Base-by-base conservation (phyloP, 2,888 invertebrate genomes). In the Drosophila histrio region DNA sequence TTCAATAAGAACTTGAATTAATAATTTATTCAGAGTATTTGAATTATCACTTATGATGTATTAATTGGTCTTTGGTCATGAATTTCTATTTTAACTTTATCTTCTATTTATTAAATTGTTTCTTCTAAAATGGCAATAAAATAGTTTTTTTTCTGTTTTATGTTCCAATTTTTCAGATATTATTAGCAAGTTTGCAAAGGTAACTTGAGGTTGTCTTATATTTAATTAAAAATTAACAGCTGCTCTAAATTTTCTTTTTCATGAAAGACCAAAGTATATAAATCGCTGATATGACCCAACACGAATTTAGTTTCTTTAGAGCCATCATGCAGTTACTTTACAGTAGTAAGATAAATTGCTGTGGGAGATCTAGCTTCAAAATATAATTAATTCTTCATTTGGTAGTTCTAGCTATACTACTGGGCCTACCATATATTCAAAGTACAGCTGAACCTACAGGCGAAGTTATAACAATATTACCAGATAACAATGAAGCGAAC, bases 241-340 rank as follows among this genome's bases (percentile, higher is more conserved):
- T 8, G 21, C 11, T 7, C n/a, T 34, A n/a, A n/a, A 11, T 32
- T 43, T 44, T n/a, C 17, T 57, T 34, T 13, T 13, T 13, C 1
- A 24, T 46, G 7, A 36, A 13, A 26, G 1, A 3, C 9, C 0
- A 19, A 0, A 34, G 22, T 54, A 56, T 54, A 43, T 49, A 65
- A 49, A 36, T n/a, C 19, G 2, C 30, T 7, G 2, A 15, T 4
- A 1, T 22, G 0, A n/a, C n/a, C 3, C 1, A 11, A 6, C 9
- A 24, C 6, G 1, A 19, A 26, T 3, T 57, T 22, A 66, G 56
- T 50, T 7, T 38, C n/a, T 13, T 5, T 17, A 2, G 0, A 52
- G 17, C 3, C 30, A 47, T 1, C 30, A 66, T 63, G 63, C 50
- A 36, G 50, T 7, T 39, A 4, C n/a, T 11, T 28, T 46, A 24